Percentiles rank a stretch among this genome's conserved stretches.
These are phyloP conservation scores for Aethina tumida DNA, from an alignment of 1,140 invertebrate species.

Conservation along the genomic window DNA sequence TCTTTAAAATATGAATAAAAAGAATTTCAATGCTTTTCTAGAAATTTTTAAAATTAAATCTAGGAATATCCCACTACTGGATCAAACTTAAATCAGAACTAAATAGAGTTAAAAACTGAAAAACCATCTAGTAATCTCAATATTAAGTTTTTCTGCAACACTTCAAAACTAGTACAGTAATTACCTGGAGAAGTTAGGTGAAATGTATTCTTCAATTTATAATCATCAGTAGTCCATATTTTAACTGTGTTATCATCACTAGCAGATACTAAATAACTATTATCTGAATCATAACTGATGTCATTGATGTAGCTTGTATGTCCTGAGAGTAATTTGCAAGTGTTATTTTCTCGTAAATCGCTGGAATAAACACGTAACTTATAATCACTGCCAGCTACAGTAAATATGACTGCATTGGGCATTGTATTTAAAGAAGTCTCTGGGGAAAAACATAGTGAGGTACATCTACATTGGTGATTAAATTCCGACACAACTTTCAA, in stretches of 20 bases:
- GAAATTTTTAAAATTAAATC: too few species aligned
- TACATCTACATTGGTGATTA: conserved; percentile 41
- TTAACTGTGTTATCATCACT: conserved; percentile 68
- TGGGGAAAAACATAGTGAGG: conserved; percentile 48
- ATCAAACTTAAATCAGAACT: too few species aligned
- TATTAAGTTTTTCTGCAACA: too few species aligned
- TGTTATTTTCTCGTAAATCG: conserved; percentile 41
- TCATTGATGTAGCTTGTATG: conserved; percentile 64
- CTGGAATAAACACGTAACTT: conserved; percentile 46
- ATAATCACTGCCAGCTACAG: conserved; percentile 45
- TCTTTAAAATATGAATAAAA: too few species aligned
- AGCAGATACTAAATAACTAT: conserved; percentile 57
- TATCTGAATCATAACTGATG: conserved; percentile 57
- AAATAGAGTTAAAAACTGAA: too few species aligned
- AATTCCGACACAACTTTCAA: conserved; percentile 34
- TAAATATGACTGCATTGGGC: conserved; percentile 49
- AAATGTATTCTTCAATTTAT: conserved; percentile 46
- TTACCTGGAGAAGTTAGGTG: conserved; percentile 54
- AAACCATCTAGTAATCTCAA: too few species aligned
- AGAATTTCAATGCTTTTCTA: too few species aligned
- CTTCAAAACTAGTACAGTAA: neutral
- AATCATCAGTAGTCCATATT: conserved; percentile 51
- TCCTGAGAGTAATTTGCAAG: conserved; percentile 46
- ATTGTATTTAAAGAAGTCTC: conserved; percentile 49
- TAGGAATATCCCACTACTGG: too few species aligned